Conservation (phyloP, 2,888 invertebrate species). For the Isoperla grammatica region DNA sequence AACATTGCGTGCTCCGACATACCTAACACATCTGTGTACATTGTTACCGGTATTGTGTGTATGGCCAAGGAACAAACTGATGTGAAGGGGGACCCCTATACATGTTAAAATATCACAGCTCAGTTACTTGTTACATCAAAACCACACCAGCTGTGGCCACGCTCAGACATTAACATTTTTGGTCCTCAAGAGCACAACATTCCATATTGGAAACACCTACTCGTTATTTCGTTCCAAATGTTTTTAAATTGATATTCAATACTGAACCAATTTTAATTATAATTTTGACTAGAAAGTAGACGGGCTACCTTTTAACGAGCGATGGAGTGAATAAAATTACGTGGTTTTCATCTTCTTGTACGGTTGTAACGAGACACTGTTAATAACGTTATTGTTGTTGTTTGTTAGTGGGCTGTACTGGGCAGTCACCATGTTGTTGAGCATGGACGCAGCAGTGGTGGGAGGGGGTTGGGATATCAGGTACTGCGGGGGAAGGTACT, state of each 20-base stretch:
- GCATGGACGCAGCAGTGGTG: slow-evolving; percentile 27
- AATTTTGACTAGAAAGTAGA: slow-evolving; percentile 29
- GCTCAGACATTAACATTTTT: slow-evolving; percentile 6
- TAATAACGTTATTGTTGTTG: slow-evolving; percentile 41
- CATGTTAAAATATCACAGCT: slow-evolving; percentile 13
- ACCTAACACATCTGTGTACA: too few relatives aligned
- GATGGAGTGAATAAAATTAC: slow-evolving; percentile 47
- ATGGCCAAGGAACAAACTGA: slow-evolving; percentile 15
- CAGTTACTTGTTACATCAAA: neutral
- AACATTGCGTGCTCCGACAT: too few relatives aligned
- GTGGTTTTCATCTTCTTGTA: slow-evolving; percentile 90
- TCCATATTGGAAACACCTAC: neutral
- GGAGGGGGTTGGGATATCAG: slow-evolving; percentile 31
- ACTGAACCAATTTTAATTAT: slow-evolving; percentile 20
- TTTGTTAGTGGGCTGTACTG: slow-evolving; percentile 40
- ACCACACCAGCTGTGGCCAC: neutral
- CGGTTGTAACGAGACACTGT: slow-evolving; percentile 63
- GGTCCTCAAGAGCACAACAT: slow-evolving; percentile 15
- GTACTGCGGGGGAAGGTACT: slow-evolving; percentile 29
- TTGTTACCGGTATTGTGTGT: neutral
- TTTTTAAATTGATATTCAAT: slow-evolving; percentile 10
- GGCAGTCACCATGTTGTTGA: slow-evolving; percentile 36
- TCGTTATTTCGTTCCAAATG: neutral
- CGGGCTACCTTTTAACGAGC: slow-evolving; percentile 29
- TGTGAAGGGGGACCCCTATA: slow-evolving; percentile 2